These are phyloP conservation scores for Pseudonaja textilis DNA, from an alignment of 2,113 vertebrate species.

Conservation along the genomic window DNA sequence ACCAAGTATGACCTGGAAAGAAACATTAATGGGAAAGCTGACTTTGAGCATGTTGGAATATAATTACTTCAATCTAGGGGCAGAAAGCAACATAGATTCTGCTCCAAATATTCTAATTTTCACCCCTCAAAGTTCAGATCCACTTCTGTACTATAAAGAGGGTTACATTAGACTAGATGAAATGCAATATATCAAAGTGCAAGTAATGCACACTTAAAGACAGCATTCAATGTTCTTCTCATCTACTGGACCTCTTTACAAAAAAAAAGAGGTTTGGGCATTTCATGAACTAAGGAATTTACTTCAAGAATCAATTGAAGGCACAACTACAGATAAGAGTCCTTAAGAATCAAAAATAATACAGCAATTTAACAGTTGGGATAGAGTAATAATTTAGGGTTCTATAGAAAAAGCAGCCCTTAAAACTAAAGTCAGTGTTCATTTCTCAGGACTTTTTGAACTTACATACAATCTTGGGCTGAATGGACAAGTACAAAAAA, in stretches of 20 bases:
- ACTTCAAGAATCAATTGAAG: not conserved
- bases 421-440: not conserved
- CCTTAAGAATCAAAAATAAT: not conserved
- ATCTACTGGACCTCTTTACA: not conserved
- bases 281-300: conserved; percentile 4
- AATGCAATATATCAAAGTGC: not conserved
- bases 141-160: conserved; percentile 11
- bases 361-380: not conserved
- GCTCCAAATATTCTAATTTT: not conserved
- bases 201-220: conserved; percentile 27
- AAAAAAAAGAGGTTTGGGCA: not conserved
- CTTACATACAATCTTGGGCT: too few species aligned
- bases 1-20: conserved; percentile 5
- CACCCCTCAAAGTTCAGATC: conserved; percentile 13
- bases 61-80: conserved; percentile 8
- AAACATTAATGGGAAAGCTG: conserved; percentile 19
- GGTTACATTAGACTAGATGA: conserved; percentile 4
- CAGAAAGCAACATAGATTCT: not conserved
- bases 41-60: conserved; percentile 8
- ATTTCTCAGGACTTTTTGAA: conserved; percentile 7
- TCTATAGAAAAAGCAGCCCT: not conserved
- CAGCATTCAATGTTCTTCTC: not conserved
- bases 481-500: not conserved
- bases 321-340: conserved; percentile 1
- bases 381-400: conserved; percentile 24